Evolutionary conservation across 2,888 invertebrate species (phyloP).

Genomic region (Orthosia cruda): DNA sequence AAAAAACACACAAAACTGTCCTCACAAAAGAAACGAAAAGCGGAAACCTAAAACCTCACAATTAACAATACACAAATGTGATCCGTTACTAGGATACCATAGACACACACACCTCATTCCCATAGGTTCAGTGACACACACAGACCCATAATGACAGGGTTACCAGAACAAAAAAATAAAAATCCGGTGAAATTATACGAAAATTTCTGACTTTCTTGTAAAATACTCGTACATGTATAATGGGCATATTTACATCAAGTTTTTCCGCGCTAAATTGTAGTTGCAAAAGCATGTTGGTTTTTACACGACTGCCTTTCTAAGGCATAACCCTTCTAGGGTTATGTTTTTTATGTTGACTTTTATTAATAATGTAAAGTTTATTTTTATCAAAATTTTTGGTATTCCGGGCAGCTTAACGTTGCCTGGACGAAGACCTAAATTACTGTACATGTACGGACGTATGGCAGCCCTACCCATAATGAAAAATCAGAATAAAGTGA

Average conservation of each 20-base stretch:
- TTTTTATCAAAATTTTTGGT: too few species aligned
- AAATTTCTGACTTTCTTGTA: too few species aligned
- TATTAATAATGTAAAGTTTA: too few species aligned
- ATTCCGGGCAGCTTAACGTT: too few species aligned
- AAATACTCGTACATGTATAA: too few species aligned
- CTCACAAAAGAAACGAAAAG: slow-evolving; percentile 41
- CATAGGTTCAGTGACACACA: slow-evolving; percentile 59
- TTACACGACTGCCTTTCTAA: too few species aligned
- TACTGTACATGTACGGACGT: background rate
- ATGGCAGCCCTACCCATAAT: slow-evolving; percentile 14
- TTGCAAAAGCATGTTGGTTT: too few species aligned
- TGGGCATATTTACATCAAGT: too few species aligned
- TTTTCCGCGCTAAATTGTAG: too few species aligned
- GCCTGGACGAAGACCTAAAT: background rate
- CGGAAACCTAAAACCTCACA: slow-evolving; percentile 34
- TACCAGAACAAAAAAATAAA: slow-evolving; percentile 1
- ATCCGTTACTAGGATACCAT: slow-evolving; percentile 56
- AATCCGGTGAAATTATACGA: background rate
- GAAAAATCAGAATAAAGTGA: slow-evolving; percentile 46
- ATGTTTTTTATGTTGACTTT: too few species aligned
- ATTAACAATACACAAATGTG: slow-evolving; percentile 40
- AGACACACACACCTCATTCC: slow-evolving; percentile 49
- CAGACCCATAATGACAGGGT: slow-evolving; percentile 4
- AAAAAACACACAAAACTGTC: slow-evolving; percentile 18
- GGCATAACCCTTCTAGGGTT: too few species aligned